Percentiles rank a stretch among this genome's conserved stretches.
These are phyloP conservation scores for Opisthocomus hoazin DNA, from an alignment of 2,113 vertebrate genomes.

Conservation along the genomic window DNA sequence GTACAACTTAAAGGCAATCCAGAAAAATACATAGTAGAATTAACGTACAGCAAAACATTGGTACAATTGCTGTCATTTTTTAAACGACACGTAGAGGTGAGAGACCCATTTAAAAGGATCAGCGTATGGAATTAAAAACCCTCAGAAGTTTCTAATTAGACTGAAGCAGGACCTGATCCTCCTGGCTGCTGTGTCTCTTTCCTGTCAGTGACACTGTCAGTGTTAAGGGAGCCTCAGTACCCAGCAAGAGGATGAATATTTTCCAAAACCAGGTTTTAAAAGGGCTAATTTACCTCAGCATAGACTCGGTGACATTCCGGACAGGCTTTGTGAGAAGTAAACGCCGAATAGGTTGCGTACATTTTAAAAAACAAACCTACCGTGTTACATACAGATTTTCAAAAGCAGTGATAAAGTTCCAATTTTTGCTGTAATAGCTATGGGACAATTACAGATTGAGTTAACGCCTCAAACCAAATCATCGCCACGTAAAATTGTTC, in stretches of 20 bases:
- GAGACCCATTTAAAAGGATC: background rate
- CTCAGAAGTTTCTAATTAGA: constrained; percentile 1
- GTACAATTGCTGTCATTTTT: background rate
- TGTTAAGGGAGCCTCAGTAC: background rate
- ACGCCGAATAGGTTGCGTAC: background rate
- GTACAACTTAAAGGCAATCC: background rate
- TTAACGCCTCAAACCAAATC: constrained; percentile 57
- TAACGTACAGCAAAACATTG: background rate
- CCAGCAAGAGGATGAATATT: constrained; percentile 21
- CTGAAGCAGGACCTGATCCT: background rate
- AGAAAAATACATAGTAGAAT: background rate
- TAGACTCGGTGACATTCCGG: background rate
- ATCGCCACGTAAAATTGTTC: constrained; percentile 42
- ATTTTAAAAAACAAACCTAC: constrained; percentile 11
- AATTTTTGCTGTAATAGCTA: constrained; percentile 40
- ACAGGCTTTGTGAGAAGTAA: background rate
- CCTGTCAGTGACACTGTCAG: background rate
- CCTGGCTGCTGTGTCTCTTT: background rate
- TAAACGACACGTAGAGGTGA: background rate
- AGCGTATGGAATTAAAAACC: background rate
- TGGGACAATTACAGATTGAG: constrained; percentile 56
- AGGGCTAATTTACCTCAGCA: background rate
- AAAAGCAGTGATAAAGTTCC: constrained; percentile 50
- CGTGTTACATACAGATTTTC: constrained; percentile 41
- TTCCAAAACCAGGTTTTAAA: constrained; percentile 14